These are phyloP conservation scores for Morphnarchus princeps DNA, from an alignment of 2,113 vertebrate genomes.

Conservation along the genomic window DNA sequence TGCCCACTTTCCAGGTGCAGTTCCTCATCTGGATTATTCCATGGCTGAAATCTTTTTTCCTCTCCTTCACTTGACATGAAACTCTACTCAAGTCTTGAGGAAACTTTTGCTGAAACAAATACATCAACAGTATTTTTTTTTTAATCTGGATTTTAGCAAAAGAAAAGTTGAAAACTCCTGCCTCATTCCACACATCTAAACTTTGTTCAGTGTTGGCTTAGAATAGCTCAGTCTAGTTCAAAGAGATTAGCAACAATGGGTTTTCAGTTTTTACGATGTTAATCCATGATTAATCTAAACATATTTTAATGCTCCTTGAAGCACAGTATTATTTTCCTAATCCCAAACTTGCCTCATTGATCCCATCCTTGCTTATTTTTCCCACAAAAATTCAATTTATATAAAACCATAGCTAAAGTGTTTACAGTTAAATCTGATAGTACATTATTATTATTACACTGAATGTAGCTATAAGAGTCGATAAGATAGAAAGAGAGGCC, in stretches of 20 bases:
- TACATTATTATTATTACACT: not conserved
- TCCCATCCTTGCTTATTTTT: not conserved
- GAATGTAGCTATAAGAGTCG: not conserved
- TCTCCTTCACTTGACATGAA: not conserved
- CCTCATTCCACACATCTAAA: not conserved
- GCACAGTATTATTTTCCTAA: slow-evolving; percentile 16
- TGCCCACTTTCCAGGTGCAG: not conserved
- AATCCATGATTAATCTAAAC: slow-evolving; percentile 33
- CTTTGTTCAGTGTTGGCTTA: not conserved
- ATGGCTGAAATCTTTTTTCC: not conserved
- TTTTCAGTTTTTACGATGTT: slow-evolving; percentile 22
- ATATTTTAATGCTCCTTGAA: slow-evolving; percentile 36
- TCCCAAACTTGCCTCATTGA: not conserved
- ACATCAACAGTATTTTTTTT: not conserved
- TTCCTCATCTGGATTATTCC: not conserved
- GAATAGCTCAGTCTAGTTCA: slow-evolving; percentile 9
- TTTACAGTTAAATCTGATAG: not conserved
- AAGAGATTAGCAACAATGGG: not conserved
- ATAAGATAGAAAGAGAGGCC: not conserved
- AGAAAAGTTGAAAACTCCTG: slow-evolving; percentile 10
- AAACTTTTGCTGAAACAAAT: not conserved
- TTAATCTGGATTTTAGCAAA: not conserved
- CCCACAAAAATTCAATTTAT: not conserved
- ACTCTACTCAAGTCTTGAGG: not conserved
- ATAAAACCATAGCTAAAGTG: not conserved